Base-by-base conservation (phyloP, 2,797 vertebrate species). In the Gymnothorax reevesii region DNA sequence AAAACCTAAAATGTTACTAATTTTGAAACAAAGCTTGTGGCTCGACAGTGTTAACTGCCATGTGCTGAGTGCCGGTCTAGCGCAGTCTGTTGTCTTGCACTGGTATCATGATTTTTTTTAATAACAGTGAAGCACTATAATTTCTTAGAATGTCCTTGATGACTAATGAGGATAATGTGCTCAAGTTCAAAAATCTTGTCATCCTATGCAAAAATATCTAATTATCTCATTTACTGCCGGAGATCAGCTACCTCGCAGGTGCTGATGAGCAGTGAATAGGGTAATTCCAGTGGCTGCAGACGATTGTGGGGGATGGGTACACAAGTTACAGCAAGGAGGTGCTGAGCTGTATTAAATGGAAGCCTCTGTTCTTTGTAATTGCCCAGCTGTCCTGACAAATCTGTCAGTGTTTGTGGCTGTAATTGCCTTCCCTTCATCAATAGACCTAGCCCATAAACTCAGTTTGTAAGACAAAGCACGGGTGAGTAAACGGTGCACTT, bases 341-440 rank as follows among this genome's bases (percentile, higher is more conserved):
- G 90, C 92, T 93, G 91, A 93, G 88, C 88, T 9, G 64, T 87
- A 90, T 90, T 92, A 93, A 94, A 93, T 91, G 92, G 89, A 92
- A 91, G 94, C 92, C 94, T 94, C 93, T 95, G 94, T 94, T 95
- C 92, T 92, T 71, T 88, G 87, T 95, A 93, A 94, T 94, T 94
- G 93, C 93, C 94, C 94, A 94, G 93, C 94, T 95, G 95, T 94
- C 64, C 57, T 60, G 86, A 83, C 86, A 87, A 87, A 87, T 83
- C 93, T 94, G 88, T 84, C 82, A 27, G 92, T 91, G 90, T 89
- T 88, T 84, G 89, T 90, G 87, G 86, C 87, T 90, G 91, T 95
- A 94, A 94, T 95, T 94, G 92, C 91, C 91, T 94, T 86, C 80
- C 80, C 82, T 71, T 57, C 59, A 57, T 69, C 57, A 55, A 73